These are phyloP conservation scores for Karalla daura DNA, from an alignment of 2,797 vertebrate genomes.

Conservation along the genomic window DNA sequence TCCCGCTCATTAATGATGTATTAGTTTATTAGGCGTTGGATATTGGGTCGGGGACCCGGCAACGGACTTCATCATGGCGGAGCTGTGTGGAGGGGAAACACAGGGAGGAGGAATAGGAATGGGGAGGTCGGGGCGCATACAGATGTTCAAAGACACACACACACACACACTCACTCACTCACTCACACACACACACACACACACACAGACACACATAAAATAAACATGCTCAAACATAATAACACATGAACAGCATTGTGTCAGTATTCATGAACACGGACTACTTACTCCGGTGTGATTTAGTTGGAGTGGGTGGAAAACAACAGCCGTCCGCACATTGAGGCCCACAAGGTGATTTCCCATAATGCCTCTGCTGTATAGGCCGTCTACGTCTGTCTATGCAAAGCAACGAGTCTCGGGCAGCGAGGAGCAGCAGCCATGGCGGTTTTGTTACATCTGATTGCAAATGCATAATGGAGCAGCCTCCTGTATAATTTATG, in stretches of 20 bases:
- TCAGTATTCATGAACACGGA: conserved; percentile 77
- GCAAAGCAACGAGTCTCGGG: conserved; percentile 38
- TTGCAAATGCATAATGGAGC: conserved; percentile 50
- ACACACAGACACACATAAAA: conserved; percentile 52
- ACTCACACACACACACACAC: too few species aligned
- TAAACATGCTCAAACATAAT: conserved; percentile 64
- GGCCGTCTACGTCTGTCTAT: conserved; percentile 40
- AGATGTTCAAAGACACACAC: conserved; percentile 53
- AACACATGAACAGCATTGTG: conserved; percentile 50
- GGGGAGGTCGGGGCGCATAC: conserved; percentile 53
- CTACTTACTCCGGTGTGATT: conserved; percentile 65
- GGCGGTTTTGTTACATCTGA: conserved; percentile 59
- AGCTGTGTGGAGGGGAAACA: conserved; percentile 69
- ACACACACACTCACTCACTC: too few species aligned
- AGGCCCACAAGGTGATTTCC: conserved; percentile 52
- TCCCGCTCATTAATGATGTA: conserved; percentile 82
- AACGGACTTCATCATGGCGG: conserved; percentile 74
- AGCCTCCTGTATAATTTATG: conserved; percentile 57
- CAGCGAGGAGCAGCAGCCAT: conserved; percentile 17
- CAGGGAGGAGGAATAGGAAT: conserved; percentile 52
- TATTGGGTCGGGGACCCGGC: conserved; percentile 81
- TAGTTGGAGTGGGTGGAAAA: conserved; percentile 66
- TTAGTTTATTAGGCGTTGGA: conserved; percentile 80
- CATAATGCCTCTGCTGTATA: conserved; percentile 46
- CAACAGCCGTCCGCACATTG: conserved; percentile 26